These are phyloP conservation scores for Telmatherina bonti DNA, from an alignment of 2,797 vertebrate species.

Conservation along the genomic window DNA sequence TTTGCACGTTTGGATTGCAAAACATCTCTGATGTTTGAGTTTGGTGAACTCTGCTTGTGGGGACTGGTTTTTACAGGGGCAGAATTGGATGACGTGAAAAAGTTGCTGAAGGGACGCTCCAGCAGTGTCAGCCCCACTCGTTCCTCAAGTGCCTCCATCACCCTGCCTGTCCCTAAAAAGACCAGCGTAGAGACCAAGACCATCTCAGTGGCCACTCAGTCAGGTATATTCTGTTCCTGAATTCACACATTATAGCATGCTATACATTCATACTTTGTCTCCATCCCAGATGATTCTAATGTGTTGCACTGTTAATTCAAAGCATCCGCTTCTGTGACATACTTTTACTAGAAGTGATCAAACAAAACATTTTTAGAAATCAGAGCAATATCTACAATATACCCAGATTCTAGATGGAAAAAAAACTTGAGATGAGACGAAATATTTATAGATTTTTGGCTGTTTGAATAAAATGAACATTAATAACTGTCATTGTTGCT, in stretches of 20 bases:
- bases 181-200: slow-evolving; percentile 88
- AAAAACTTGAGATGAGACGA: not conserved
- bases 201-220: slow-evolving; percentile 89
- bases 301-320: not conserved
- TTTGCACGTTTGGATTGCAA: not conserved
- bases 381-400: not conserved
- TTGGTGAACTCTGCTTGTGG: not conserved
- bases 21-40: not conserved
- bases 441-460: not conserved
- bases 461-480: no score
- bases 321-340: slow-evolving; percentile 11
- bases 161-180: slow-evolving; percentile 93
- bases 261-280: slow-evolving; percentile 38
- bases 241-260: slow-evolving; percentile 12
- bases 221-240: slow-evolving; percentile 78
- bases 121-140: slow-evolving; percentile 94
- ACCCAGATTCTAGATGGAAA: not conserved
- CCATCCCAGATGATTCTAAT: not conserved
- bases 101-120: slow-evolving; percentile 93
- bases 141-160: slow-evolving; percentile 85
- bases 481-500: not conserved
- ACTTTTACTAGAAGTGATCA: not conserved
- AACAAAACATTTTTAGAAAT: not conserved
- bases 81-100: slow-evolving; percentile 97
- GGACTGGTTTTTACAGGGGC: slow-evolving; percentile 86